Evolutionary conservation across 2,888 invertebrate species (phyloP).

Genomic region (Dynastes hyllus): DNA sequence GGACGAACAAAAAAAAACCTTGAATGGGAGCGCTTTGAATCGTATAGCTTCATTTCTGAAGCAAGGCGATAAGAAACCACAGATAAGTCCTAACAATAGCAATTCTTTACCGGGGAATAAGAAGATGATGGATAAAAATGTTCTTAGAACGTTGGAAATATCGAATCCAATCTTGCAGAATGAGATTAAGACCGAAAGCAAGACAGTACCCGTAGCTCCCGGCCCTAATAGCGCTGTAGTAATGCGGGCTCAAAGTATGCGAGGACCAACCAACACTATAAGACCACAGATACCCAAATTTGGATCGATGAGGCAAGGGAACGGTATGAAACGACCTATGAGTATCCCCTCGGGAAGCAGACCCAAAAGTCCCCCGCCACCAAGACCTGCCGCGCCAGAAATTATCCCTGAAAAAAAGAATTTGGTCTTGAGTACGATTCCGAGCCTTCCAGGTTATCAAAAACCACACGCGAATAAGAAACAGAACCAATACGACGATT

Average conservation of each 20-base stretch:
- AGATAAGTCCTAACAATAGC: constrained; percentile 72
- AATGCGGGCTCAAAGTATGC: constrained; percentile 88
- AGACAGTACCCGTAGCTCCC: constrained; percentile 76
- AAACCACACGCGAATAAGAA: constrained; percentile 69
- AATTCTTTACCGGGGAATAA: constrained; percentile 77
- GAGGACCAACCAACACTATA: constrained; percentile 73
- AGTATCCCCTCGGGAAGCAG: constrained; percentile 81
- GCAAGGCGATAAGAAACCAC: constrained; percentile 71
- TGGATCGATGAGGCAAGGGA: constrained; percentile 87
- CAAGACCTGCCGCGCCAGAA: constrained; percentile 76
- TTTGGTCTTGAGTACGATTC: constrained; percentile 64
- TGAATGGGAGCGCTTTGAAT: constrained; percentile 76
- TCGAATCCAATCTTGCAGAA: constrained; percentile 87
- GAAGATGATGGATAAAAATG: constrained; percentile 81
- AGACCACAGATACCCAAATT: constrained; percentile 83
- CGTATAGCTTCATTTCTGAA: constrained; percentile 85
- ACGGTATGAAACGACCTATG: constrained; percentile 79
- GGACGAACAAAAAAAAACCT: constrained; percentile 72
- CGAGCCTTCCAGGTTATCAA: constrained; percentile 75
- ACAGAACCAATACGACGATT: constrained; percentile 84
- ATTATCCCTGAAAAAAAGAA: constrained; percentile 61
- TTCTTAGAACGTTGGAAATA: constrained; percentile 84
- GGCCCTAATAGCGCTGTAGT: constrained; percentile 78
- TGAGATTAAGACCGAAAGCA: constrained; percentile 76
- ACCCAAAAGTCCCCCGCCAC: constrained; percentile 86